phyloP scores from a whole-genome alignment of 2,888 invertebrate genomes.

The Aphodius granarius region DNA sequence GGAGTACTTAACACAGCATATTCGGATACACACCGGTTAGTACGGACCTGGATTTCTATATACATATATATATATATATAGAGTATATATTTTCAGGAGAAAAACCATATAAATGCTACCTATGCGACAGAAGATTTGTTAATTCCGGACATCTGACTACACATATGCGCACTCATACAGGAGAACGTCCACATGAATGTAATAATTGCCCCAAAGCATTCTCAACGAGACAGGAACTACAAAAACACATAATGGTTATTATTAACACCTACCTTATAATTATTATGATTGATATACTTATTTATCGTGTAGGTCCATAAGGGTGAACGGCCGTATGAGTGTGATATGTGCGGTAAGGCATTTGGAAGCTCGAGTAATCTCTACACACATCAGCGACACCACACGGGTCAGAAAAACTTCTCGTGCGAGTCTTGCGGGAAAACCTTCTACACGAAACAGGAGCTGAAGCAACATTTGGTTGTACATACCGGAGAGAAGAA shows the following conservation, averaged over 20 bases:
- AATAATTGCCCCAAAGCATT: constrained; percentile 43
- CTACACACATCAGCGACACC: constrained; percentile 43
- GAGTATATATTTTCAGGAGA: constrained; percentile 36
- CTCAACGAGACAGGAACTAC: constrained; percentile 42
- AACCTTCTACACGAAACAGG: constrained; percentile 44
- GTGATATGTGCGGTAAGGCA: constrained; percentile 42
- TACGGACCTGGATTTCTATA: neutral
- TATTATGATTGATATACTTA: neutral
- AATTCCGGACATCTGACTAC: constrained; percentile 46
- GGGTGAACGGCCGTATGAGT: constrained; percentile 43
- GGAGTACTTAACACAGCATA: constrained; percentile 45
- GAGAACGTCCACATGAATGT: constrained; percentile 41
- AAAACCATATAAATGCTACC: constrained; percentile 44
- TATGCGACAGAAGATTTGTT: constrained; percentile 44
- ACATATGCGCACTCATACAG: constrained; percentile 45
- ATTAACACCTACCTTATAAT: neutral
- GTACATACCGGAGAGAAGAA: constrained; percentile 44
- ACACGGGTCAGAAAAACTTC: constrained; percentile 44
- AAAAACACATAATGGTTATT: constrained; percentile 45
- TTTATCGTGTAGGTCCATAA: constrained; percentile 40
- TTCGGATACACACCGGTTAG: constrained; percentile 43
- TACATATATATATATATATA: neutral
- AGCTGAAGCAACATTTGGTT: constrained; percentile 43
- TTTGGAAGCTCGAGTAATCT: constrained; percentile 45
- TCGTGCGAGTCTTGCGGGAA: constrained; percentile 44